phyloP scores from a whole-genome alignment of 2,888 invertebrate species.

The Syrista parreyssii region DNA sequence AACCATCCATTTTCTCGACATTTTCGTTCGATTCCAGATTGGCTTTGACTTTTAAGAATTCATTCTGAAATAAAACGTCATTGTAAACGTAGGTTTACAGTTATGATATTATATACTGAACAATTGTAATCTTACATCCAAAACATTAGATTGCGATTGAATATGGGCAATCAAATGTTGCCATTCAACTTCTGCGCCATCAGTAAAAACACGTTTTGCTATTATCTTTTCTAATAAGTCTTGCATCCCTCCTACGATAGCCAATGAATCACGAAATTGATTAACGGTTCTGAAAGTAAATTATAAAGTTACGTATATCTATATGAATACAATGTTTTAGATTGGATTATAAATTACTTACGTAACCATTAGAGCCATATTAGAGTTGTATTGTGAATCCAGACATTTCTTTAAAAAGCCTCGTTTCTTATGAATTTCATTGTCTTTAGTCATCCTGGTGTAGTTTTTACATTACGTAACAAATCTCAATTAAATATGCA shows the following conservation, averaged over 20 bases:
- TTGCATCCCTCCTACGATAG: not conserved
- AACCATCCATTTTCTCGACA: not conserved
- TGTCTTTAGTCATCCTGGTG: not conserved
- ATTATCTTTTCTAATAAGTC: not conserved
- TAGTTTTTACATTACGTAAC: not conserved
- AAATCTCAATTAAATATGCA: not conserved
- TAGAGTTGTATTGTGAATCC: conserved; percentile 11
- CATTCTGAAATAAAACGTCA: conserved; percentile 11
- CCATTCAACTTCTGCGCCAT: not conserved
- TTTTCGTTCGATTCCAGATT: conserved; percentile 5
- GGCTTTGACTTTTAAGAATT: conserved; percentile 15
- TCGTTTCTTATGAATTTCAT: conserved; percentile 12
- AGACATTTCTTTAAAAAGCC: conserved; percentile 14
- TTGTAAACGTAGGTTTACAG: not conserved
- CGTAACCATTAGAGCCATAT: conserved; percentile 16
- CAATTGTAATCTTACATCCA: not conserved
- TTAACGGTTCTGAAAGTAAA: not conserved
- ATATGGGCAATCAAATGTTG: not conserved
- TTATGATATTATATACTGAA: not conserved
- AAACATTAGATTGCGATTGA: not conserved
- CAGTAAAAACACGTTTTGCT: not conserved
- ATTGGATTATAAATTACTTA: conserved; percentile 11
- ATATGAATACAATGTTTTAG: not conserved
- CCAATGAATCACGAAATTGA: not conserved
- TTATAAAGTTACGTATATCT: not conserved